Evolutionary conservation across 1,140 invertebrate genomes (phyloP), one percentile per base, ranked within the genome.

Genomic region (Heliconius congener): DNA sequence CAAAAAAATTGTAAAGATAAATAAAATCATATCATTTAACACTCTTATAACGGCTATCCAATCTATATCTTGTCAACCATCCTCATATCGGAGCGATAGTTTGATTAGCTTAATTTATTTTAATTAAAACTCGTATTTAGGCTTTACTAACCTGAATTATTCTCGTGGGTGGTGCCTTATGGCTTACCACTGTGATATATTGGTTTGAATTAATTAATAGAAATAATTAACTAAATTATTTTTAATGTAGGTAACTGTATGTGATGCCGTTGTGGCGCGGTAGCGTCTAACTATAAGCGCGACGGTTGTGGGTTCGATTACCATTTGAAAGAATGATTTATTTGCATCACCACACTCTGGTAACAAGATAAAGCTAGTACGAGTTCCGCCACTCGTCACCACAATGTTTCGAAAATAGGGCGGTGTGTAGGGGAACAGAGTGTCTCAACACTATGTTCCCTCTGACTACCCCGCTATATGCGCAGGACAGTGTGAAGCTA

Each of bases 81-180:
- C 39, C n/a, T 57, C 72, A 34, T 75, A 77, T 50, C n/a, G 72
- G 39, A 71, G 42, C 71, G 76, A 73, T 82, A 78, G 77, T 81
- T 83, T 85, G 79, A 85, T 87, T 84, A 79, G 72, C 55, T 83
- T 85, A 86, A 89, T 86, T 86, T 86, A 86, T 88, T 89, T 85
- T 89, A 89, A 89, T 89, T 90, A 88, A 85, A 86, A 86, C 83
- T 82, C 84, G 83, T 81, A 71, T 81, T 18, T 79, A 84, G 81
- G 81, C 81, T 82, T 83, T 74, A 78, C 72, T 74, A 71, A 79
- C 72, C 74, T 27, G 57, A 57, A 79, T 73, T 75, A 18, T 75
- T 66, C 23, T 66, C 82, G 84, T 86, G 86, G 86, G 86, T 83
- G 86, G 84, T 87, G 86, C 76, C 82, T 84, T 87, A 87, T 87